Conservation (phyloP, 2,797 vertebrate species). For the Ptychobarbus kaznakovi region DNA sequence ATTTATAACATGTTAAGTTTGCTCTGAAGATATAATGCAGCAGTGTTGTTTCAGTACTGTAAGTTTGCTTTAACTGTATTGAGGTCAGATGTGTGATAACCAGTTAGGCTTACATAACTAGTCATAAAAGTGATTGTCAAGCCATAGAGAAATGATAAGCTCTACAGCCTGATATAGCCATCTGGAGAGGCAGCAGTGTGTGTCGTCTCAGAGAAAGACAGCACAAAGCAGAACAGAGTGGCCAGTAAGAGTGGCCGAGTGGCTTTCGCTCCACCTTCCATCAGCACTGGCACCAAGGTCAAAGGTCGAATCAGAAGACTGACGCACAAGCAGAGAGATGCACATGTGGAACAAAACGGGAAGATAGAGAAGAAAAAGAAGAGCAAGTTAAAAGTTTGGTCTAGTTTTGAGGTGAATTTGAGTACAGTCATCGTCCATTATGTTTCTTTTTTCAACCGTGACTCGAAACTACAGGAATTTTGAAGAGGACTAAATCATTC, state of each 20-base stretch:
- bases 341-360: not conserved
- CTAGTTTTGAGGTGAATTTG: not conserved
- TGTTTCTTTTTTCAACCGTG: slow-evolving; percentile 4
- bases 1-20: not conserved
- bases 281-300: slow-evolving; percentile 5
- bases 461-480: not conserved
- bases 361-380: slow-evolving; percentile 2
- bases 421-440: not conserved
- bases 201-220: not conserved
- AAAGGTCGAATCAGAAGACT: slow-evolving; percentile 22
- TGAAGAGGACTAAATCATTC: slow-evolving; percentile 19
- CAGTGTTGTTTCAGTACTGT: not conserved
- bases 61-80: not conserved
- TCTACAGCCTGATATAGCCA: not conserved
- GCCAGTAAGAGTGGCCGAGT: not conserved
- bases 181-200: not conserved
- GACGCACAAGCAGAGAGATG: not conserved
- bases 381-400: not conserved
- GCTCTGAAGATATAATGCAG: not conserved
- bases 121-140: slow-evolving; percentile 39
- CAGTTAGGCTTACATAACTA: slow-evolving; percentile 32
- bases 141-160: slow-evolving; percentile 37
- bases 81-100: slow-evolving; percentile 32
- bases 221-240: not conserved
- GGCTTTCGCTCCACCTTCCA: not conserved